These are phyloP conservation scores for Rostratula benghalensis DNA, from an alignment of 2,113 vertebrate genomes.

Conservation along the genomic window DNA sequence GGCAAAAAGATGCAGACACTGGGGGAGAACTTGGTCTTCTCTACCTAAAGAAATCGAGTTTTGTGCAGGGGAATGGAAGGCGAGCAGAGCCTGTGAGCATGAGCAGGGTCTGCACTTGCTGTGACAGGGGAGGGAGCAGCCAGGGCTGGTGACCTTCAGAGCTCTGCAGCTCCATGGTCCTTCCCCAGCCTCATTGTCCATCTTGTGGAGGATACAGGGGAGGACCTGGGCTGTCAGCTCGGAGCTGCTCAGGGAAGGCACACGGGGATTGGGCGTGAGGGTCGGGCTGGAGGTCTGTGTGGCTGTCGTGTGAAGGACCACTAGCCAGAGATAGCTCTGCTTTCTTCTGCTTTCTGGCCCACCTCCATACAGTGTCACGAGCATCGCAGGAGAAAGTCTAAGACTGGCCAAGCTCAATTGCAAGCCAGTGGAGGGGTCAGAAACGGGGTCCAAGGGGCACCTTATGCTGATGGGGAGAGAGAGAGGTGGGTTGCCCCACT, in stretches of 20 bases:
- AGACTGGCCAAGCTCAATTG: neutral
- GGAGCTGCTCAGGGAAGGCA: neutral
- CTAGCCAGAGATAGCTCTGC: neutral
- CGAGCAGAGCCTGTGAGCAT: neutral
- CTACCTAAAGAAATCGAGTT: neutral
- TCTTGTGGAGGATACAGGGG: neutral
- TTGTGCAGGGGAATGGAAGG: neutral
- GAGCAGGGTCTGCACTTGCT: neutral
- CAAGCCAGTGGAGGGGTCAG: neutral
- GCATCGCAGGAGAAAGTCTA: neutral
- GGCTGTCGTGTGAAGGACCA: neutral
- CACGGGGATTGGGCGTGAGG: accelerated
- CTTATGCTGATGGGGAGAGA: neutral
- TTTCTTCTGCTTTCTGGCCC: neutral
- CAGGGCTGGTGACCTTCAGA: neutral
- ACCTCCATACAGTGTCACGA: neutral
- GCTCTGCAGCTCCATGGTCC: neutral
- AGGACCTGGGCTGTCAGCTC: neutral
- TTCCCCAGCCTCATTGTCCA: neutral
- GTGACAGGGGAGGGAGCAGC: neutral
- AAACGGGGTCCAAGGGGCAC: neutral
- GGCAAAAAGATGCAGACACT: neutral
- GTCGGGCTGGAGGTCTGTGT: neutral
- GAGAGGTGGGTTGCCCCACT: neutral
- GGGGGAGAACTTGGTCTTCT: neutral